Percentiles rank a stretch among this genome's conserved stretches.
Evolutionary conservation across 2,888 invertebrate species (phyloP).

Genomic region (Myathropa florea): DNA sequence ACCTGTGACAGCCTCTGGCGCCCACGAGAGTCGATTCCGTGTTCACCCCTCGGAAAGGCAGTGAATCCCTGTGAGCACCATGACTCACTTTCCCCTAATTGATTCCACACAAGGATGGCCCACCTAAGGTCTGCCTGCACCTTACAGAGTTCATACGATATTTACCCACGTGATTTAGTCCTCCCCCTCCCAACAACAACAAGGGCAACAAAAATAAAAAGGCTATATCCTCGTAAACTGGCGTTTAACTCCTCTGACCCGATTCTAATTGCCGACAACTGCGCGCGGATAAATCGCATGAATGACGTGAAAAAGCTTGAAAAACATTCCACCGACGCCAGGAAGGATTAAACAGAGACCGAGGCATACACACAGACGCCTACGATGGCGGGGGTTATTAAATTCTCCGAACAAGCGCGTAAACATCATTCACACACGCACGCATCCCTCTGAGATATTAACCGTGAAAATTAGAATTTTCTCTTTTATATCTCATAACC

Average conservation of each 20-base stretch:
- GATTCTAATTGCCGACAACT: not conserved
- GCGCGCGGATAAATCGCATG: constrained; percentile 3
- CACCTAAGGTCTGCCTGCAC: not conserved
- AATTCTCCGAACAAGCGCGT: constrained; percentile 11
- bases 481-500: not conserved
- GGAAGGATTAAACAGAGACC: not conserved
- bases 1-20: not conserved
- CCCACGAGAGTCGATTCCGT: not conserved
- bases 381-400: not conserved
- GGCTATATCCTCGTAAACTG: not conserved
- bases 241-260: constrained; percentile 4
- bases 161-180: not conserved
- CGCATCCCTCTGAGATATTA: not conserved
- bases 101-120: not conserved
- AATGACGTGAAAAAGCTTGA: not conserved
- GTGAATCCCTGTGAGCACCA: not conserved
- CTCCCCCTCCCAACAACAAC: not conserved
- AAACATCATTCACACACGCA: not conserved
- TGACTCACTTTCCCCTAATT: not conserved
- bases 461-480: constrained; percentile 8
- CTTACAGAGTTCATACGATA: no score
- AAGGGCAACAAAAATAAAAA: not conserved
- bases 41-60: no score
- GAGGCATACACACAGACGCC: not conserved
- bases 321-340: not conserved